Base-by-base conservation (phyloP, 2,797 vertebrate genomes). In the Ciconia nigra region DNA sequence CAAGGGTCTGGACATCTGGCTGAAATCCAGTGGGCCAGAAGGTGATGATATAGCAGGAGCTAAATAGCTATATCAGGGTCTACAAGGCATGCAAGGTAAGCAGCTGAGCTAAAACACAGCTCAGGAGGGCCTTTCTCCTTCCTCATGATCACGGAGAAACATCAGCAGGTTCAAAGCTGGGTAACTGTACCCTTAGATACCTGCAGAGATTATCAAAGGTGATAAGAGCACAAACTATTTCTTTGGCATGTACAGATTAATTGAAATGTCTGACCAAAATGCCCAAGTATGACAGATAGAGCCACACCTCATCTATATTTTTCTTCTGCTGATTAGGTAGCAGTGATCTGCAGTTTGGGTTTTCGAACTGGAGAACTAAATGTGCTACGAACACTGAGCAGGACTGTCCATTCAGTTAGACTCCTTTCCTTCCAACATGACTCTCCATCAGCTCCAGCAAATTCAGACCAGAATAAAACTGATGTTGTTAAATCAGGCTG, bases 351-450 rank as follows among this genome's bases (percentile, higher is more conserved):
- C 12, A 29, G 24, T 52, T 65, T 54, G 47, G 10, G 13, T 2
- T 84, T 89, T 41, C 49, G 35, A 81, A 25, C 11, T 22, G 44
- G 26, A 44, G 73, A 82, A 37, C 16, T 25, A 26, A 71, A 49
- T 2, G 15, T 1, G 0, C 5, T n/a, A 31, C 9, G 4, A 87
- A 37, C 4, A 5, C 11, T 5, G 29, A 63, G 55, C 59, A 65
- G 14, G n/a, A 49, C 29, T 14, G 13, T 46, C 71, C 13, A 2
- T 72, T 37, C 54, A 44, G 31, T 63, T 35, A 14, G 42, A 61
- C 31, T 66, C 29, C 31, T 51, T 47, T 80, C 35, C 10, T 79
- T 69, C 54, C 55, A 51, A 11, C 4, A 10, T 29, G n/a, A 39
- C 39, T 33, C n/a, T 77, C 39, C 8, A 4, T 2, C 51, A 58